Conservation (phyloP, 2,113 vertebrate genomes). For the Actinemys pallida region DNA sequence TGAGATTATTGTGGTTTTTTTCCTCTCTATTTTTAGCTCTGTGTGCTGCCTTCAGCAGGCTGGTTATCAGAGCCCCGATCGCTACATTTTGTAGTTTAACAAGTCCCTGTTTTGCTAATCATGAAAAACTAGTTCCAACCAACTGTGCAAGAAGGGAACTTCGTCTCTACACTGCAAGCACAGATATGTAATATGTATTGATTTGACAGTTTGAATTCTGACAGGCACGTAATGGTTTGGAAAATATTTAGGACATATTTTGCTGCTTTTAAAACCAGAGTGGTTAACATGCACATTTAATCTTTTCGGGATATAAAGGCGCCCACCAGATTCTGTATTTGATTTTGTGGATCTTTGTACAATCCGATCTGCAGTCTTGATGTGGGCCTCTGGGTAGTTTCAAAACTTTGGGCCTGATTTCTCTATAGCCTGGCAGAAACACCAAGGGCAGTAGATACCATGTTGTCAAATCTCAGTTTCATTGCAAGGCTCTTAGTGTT, state of each 20-base stretch:
- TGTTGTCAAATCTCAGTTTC: not conserved
- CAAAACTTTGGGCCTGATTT: not conserved
- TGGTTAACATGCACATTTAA: not conserved
- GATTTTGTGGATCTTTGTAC: not conserved
- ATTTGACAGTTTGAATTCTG: not conserved
- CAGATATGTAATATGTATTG: not conserved
- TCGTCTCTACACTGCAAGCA: not conserved
- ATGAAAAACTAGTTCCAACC: not conserved
- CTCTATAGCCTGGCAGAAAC: not conserved
- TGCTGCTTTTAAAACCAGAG: not conserved
- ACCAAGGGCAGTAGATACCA: not conserved
- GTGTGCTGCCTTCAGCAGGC: constrained; percentile 31
- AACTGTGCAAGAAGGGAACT: constrained; percentile 6
- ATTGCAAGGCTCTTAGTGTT: not conserved
- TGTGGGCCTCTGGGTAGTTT: not conserved
- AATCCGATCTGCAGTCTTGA: not conserved
- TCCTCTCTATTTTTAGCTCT: constrained; percentile 65
- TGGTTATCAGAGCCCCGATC: constrained; percentile 35
- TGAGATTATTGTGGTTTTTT: constrained; percentile 74
- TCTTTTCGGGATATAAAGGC: not conserved
- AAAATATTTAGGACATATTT: not conserved
- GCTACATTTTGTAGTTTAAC: not conserved
- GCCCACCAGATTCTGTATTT: not conserved
- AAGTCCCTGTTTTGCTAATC: constrained; percentile 31
- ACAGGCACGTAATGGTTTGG: fast-evolving